Evolutionary conservation across 2,888 invertebrate genomes (phyloP).

Genomic region (Caradrina kadenii): DNA sequence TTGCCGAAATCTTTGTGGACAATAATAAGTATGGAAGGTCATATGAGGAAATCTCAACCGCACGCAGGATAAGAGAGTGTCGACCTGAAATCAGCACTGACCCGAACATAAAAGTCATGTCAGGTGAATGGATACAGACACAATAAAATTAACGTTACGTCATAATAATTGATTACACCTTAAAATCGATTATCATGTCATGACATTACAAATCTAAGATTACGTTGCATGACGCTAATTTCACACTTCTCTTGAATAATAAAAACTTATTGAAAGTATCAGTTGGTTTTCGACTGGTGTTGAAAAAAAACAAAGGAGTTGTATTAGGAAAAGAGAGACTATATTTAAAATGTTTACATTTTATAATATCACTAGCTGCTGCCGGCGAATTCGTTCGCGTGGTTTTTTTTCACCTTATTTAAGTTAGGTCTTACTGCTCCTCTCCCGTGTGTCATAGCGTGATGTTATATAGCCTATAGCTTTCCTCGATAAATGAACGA

Average conservation of each 20-base stretch:
- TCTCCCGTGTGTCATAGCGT: too few species aligned
- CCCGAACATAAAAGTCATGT: conserved; percentile 4
- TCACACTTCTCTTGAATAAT: not conserved
- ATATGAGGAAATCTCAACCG: too few species aligned
- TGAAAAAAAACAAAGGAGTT: not conserved
- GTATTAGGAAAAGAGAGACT: not conserved
- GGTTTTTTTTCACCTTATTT: too few species aligned
- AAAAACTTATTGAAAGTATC: not conserved
- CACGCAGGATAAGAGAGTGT: too few species aligned
- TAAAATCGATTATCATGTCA: conserved; percentile 38
- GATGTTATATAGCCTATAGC: too few species aligned
- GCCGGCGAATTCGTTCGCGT: too few species aligned
- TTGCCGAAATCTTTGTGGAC: too few species aligned
- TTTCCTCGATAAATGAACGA: too few species aligned
- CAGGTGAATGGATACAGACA: conserved; percentile 10
- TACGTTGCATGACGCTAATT: conserved; percentile 27
- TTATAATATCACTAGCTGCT: too few species aligned
- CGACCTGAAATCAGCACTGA: conserved; percentile 7
- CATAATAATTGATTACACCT: conserved; percentile 40
- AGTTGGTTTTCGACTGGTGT: not conserved
- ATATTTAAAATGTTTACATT: too few species aligned
- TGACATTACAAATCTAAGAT: conserved; percentile 8
- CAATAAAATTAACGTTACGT: conserved; percentile 11
- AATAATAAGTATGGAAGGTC: too few species aligned
- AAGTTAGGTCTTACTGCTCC: too few species aligned